Base-by-base conservation (phyloP, 1,140 invertebrate species). In the Drosophila pruinosa region DNA sequence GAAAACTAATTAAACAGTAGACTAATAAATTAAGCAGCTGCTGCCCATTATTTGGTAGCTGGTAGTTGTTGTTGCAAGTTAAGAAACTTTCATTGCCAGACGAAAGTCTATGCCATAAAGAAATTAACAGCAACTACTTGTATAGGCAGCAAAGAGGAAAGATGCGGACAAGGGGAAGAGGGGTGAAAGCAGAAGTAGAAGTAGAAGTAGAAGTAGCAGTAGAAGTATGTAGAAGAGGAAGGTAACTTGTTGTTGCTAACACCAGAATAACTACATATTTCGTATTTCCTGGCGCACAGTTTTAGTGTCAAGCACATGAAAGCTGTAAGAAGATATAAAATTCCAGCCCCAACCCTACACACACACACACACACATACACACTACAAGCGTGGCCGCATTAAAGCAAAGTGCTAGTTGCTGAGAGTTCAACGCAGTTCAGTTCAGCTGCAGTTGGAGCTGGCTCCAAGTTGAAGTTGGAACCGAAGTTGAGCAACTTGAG, bases 11-110 rank as follows among this genome's bases (percentile, higher is more conserved):
- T 77, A 86, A 77, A 77, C 64, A 59, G 56, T 64, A 77, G 70
- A 71, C 63, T 81, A 85, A 85, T 86, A 85, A 81, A 81, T 85
- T 75, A 85, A 74, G 64, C 74, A 80, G 76, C 67, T 75, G 58
- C 72, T 80, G 28, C 31, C 31, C 45, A 38, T 48, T 17, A 48
- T 67, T 41, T 48, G 50, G 50, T 50, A 62, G 45, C 38, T 72
- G 53, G 26, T 72, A 59, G 67, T n/a, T 50, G 31, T 48, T 68
- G 45, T 38, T 75, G 64, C 50, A 63, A 68, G 72, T 68, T 64
- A 81, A 81, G 74, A 86, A 86, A 86, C 76, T 86, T 85, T 86
- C 81, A 70, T 86, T 86, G 41, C 52, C 65, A 77, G 82, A 81
- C 82, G 77, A 88, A 88, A 88, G 81, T 86, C 63, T 62, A 57